These are phyloP conservation scores for Motacilla alba DNA, from an alignment of 2,113 vertebrate species.

Conservation along the genomic window DNA sequence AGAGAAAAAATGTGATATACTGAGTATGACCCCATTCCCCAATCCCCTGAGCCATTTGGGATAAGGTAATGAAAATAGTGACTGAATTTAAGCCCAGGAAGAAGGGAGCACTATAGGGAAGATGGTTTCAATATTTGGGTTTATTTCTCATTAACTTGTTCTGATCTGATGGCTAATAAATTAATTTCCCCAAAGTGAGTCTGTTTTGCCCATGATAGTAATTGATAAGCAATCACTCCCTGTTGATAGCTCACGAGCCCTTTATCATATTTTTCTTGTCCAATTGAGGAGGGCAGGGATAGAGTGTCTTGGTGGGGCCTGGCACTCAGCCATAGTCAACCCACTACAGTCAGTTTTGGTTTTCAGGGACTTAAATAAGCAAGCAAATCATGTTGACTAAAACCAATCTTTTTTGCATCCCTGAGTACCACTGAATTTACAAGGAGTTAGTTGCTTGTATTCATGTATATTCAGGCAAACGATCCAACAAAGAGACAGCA, in stretches of 20 bases:
- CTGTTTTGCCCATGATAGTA: neutral
- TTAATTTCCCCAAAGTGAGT: neutral
- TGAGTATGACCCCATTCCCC: fast-evolving
- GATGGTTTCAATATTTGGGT: neutral
- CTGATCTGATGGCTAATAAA: neutral
- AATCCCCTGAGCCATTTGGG: fast-evolving
- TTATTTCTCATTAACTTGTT: neutral
- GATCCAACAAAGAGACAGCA: neutral
- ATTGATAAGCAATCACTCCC: neutral
- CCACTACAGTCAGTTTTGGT: neutral
- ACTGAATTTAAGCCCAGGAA: neutral
- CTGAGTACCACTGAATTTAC: neutral
- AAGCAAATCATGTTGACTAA: neutral
- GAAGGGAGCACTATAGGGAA: neutral
- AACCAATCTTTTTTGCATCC: neutral
- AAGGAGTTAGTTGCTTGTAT: neutral
- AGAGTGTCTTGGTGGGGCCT: fast-evolving
- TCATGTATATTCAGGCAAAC: constrained; percentile 5
- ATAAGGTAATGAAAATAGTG: neutral
- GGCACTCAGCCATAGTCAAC: neutral
- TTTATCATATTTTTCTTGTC: neutral
- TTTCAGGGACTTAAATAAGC: neutral
- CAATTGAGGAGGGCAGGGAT: neutral
- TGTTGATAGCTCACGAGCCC: neutral
- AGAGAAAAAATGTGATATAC: neutral